phyloP scores from a whole-genome alignment of 2,888 invertebrate genomes.

The Ganaspis brasiliensis region DNA sequence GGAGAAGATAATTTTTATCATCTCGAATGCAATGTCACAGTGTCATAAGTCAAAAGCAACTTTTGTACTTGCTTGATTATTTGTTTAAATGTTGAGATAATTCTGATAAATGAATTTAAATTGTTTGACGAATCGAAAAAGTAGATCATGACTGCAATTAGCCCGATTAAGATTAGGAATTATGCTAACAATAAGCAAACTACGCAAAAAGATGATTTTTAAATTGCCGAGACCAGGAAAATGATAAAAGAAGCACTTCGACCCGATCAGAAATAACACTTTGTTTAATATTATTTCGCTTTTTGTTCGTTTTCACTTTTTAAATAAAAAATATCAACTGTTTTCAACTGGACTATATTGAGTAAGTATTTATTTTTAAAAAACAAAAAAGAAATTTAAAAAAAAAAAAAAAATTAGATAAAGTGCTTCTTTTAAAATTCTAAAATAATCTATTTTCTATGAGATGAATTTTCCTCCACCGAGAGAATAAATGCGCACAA shows the following conservation, averaged over 20 bases:
- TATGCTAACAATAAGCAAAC: conserved; percentile 1
- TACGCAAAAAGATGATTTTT: background rate
- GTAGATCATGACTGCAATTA: conserved; percentile 16
- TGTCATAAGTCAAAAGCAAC: conserved; percentile 1
- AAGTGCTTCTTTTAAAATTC: too few relatives aligned
- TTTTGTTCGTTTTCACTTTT: background rate
- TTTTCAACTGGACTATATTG: too few relatives aligned
- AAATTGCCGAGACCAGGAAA: background rate
- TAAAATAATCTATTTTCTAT: too few relatives aligned
- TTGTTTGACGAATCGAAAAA: background rate
- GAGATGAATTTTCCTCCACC: background rate
- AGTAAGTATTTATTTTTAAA: too few relatives aligned
- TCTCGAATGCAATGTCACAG: background rate
- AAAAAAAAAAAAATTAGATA: too few relatives aligned
- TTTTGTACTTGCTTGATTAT: background rate
- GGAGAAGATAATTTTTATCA: background rate
- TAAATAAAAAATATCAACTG: background rate
- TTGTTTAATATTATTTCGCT: conserved; percentile 19
- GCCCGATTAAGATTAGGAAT: conserved; percentile 16
- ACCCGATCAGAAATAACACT: conserved; percentile 14
- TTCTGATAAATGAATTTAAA: background rate
- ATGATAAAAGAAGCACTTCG: conserved; percentile 27
- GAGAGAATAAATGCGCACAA: conserved; percentile 14
- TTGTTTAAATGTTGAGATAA: background rate
- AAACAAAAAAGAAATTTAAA: too few relatives aligned